Conservation (phyloP, 2,888 invertebrate genomes). For the Hirtodrosophila alboralis region DNA sequence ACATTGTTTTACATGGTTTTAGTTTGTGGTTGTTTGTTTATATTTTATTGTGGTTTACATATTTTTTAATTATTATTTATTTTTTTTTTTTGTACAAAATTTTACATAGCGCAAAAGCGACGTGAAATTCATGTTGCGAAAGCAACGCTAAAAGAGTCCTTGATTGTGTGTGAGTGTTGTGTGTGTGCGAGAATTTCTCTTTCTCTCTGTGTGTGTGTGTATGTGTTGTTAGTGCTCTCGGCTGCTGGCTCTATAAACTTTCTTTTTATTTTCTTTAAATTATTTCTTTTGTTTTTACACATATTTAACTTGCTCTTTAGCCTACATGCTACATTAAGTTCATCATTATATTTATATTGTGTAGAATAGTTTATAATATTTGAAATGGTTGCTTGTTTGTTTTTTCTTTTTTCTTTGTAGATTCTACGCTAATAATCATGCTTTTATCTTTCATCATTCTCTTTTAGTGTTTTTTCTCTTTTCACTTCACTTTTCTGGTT, state of each 20-base stretch:
- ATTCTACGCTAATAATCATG: conserved; percentile 53
- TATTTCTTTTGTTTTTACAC: too few relatives aligned
- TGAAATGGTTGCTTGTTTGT: conserved; percentile 68
- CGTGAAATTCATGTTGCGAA: conserved; percentile 65
- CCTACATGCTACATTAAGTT: conserved; percentile 69
- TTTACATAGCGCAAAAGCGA: conserved; percentile 78
- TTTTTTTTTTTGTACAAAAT: conserved; percentile 66
- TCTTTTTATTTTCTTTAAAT: conserved; percentile 1
- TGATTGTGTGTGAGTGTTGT: conserved; percentile 33
- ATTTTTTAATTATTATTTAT: too few relatives aligned
- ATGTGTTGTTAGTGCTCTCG: conserved; percentile 25
- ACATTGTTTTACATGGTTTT: conserved; percentile 55
- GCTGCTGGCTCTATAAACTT: conserved; percentile 51
- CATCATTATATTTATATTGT: conserved; percentile 32
- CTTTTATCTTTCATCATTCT: too few relatives aligned
- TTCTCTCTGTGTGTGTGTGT: conserved; percentile 10
- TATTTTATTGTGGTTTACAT: conserved; percentile 12
- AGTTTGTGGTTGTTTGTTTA: conserved; percentile 24
- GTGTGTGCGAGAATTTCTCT: conserved; percentile 18
- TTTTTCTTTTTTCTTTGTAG: too few relatives aligned
- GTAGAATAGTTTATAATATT: conserved; percentile 45
- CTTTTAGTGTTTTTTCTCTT: conserved; percentile 4
- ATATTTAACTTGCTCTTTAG: conserved; percentile 51
- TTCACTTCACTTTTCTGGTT: not conserved
- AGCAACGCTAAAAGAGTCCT: conserved; percentile 63